Percentiles rank a stretch among this genome's conserved stretches.
Evolutionary conservation across 2,113 vertebrate genomes (phyloP).

Genomic region (Sigmodon hispidus): DNA sequence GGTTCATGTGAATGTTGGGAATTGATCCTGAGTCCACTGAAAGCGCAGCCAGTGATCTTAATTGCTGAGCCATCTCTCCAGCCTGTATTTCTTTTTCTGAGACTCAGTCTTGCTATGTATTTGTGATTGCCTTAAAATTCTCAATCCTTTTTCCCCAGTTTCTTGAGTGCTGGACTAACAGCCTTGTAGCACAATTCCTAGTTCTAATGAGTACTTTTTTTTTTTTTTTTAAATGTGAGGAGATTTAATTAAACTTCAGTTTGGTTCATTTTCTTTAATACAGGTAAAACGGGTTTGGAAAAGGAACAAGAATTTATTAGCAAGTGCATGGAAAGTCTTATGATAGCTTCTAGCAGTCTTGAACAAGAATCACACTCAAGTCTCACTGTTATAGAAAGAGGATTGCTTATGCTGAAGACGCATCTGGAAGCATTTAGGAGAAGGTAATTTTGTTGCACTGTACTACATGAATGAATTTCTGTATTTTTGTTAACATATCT

Average conservation of each 20-base stretch:
- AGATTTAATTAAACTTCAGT: neutral
- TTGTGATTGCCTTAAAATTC: neutral
- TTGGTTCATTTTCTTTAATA: conserved; percentile 13
- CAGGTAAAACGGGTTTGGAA: conserved; percentile 94
- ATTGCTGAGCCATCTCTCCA: neutral
- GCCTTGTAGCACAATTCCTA: neutral
- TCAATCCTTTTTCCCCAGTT: neutral
- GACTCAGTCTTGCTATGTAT: neutral
- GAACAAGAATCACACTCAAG: conserved; percentile 96
- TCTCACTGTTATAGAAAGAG: conserved; percentile 97
- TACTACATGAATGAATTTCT: conserved; percentile 41
- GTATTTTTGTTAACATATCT: conserved; percentile 37
- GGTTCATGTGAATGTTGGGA: neutral
- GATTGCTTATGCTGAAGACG: conserved; percentile 98
- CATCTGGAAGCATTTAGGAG: conserved; percentile 98
- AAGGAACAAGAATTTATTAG: conserved; percentile 99
- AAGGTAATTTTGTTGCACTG: conserved; percentile 87
- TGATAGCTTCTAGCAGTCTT: conserved; percentile 97
- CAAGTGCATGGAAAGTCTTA: conserved; percentile 99
- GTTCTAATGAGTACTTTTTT: conserved; percentile 6
- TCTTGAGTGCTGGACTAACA: neutral
- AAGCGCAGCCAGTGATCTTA: neutral
- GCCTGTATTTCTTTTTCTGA: neutral
- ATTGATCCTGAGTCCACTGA: neutral
- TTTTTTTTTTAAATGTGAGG: too few relatives aligned